A percentile compares a stretch with the other conserved stretches of the same genome.
Conservation (phyloP, 2,113 vertebrate genomes). For the Microcebus ravelobensis region DNA sequence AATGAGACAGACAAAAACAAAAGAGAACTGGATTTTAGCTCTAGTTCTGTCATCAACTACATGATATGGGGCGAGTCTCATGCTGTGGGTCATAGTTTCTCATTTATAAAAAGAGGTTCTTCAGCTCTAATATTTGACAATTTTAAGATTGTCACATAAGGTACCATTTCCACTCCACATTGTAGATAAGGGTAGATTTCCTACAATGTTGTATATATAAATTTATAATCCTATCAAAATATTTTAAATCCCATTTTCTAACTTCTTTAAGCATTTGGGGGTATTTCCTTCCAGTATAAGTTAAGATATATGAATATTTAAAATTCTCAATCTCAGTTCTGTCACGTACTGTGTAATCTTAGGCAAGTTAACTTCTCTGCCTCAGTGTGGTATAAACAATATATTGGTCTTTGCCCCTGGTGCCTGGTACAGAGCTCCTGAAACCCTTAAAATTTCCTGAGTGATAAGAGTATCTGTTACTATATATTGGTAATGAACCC, state of each 20-base stretch:
- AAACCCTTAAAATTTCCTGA: constrained; percentile 42
- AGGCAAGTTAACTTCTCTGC: constrained; percentile 24
- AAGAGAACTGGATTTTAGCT: neutral
- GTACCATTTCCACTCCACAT: neutral
- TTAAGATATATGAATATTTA: neutral
- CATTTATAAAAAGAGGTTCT: neutral
- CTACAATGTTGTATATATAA: neutral
- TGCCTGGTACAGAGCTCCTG: constrained; percentile 36
- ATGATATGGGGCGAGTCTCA: neutral
- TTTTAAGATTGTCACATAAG: neutral
- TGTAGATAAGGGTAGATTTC: constrained; percentile 27
- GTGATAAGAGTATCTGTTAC: constrained; percentile 1
- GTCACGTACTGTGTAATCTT: neutral
- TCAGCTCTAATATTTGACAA: neutral
- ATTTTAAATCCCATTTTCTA: neutral
- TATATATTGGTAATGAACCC: neutral
- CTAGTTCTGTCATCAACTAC: constrained; percentile 24
- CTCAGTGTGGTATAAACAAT: neutral
- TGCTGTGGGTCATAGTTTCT: neutral
- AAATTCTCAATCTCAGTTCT: constrained; percentile 10
- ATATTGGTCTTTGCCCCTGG: neutral
- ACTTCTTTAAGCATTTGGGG: constrained; percentile 23
- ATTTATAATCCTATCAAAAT: neutral
- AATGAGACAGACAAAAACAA: neutral
- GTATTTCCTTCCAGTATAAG: neutral